Evolutionary conservation across 2,797 vertebrate genomes (phyloP).

Genomic region (Peromyscus attwateri): DNA sequence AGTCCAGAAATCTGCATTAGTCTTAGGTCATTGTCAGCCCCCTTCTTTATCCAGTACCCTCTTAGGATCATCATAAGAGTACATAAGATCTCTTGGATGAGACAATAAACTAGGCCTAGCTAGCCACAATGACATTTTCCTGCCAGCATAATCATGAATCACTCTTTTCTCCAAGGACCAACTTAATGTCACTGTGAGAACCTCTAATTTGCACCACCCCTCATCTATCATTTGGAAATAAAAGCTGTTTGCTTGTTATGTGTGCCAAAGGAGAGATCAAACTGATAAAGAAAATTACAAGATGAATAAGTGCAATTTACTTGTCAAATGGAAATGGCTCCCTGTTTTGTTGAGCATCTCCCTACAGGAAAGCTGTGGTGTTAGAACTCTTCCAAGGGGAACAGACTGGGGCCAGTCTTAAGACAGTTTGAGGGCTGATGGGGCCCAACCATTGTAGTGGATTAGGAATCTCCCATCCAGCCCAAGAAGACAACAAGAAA

Average conservation of each 20-base stretch:
- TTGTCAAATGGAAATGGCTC: conserved; percentile 8
- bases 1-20: not conserved
- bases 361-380: not conserved
- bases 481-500: not conserved
- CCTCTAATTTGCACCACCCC: not conserved
- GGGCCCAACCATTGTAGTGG: fast-evolving
- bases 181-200: conserved; percentile 47
- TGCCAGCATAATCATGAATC: conserved; percentile 18
- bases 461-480: not conserved
- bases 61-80: conserved; percentile 1
- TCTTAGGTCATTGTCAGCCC: conserved; percentile 9
- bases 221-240: conserved; percentile 69
- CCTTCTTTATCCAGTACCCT: not conserved
- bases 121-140: conserved; percentile 48
- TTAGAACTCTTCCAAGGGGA: not conserved
- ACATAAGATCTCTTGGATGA: conserved; percentile 1
- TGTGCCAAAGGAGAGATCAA: conserved; percentile 47
- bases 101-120: conserved; percentile 25
- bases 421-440: not conserved
- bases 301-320: conserved; percentile 67
- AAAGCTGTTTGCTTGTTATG: conserved; percentile 58
- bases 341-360: not conserved
- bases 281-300: conserved; percentile 53
- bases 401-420: not conserved
- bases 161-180: conserved; percentile 59